A percentile compares a stretch with the other conserved stretches of the same genome.
These are phyloP conservation scores for Schizopygopsis pylzovi DNA, from an alignment of 2,797 vertebrate species.

Conservation along the genomic window DNA sequence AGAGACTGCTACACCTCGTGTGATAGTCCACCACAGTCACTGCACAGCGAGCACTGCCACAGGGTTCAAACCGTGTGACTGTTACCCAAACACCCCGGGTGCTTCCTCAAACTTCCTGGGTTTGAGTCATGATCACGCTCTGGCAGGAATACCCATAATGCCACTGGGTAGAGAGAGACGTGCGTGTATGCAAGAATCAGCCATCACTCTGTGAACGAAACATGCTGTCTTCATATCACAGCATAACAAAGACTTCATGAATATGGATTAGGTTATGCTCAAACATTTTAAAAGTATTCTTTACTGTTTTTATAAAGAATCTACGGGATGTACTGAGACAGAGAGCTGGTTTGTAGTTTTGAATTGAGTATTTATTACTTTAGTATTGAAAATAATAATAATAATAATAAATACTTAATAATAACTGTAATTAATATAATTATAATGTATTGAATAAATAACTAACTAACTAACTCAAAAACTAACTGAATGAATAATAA, in stretches of 20 bases:
- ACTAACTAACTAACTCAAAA: background rate
- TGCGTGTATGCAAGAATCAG: slow-evolving; percentile 27
- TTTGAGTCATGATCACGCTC: slow-evolving; percentile 48
- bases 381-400: background rate
- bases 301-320: background rate
- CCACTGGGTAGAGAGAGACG: slow-evolving; percentile 14
- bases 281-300: background rate
- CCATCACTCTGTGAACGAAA: slow-evolving; percentile 14
- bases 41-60: slow-evolving; percentile 66
- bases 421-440: background rate
- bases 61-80: slow-evolving; percentile 17
- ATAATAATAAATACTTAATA: background rate
- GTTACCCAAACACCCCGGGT: slow-evolving; percentile 16
- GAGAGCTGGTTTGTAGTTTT: background rate
- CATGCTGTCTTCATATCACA: background rate
- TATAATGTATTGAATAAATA: background rate
- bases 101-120: slow-evolving; percentile 35
- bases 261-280: background rate
- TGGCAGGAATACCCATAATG: slow-evolving; percentile 46
- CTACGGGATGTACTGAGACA: background rate
- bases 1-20: slow-evolving; percentile 69
- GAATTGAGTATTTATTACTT: background rate
- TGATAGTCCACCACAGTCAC: slow-evolving; percentile 62
- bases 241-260: background rate
- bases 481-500: background rate